Evolutionary conservation across 1,140 invertebrate species (phyloP), one percentile per base, ranked within the genome.

Genomic region (Drosophila pseudoananassae): DNA sequence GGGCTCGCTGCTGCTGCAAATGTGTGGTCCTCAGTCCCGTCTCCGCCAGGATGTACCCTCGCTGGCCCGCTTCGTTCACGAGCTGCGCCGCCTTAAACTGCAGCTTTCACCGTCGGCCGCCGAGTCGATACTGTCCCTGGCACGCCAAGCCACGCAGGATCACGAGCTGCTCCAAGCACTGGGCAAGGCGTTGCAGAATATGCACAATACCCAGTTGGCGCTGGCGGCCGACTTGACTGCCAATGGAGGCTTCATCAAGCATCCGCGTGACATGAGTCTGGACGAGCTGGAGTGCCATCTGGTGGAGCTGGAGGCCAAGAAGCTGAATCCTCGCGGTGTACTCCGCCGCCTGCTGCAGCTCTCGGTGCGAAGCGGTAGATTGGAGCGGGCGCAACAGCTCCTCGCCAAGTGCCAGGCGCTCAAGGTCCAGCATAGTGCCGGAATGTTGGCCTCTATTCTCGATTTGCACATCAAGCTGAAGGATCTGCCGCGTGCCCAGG

Each of bases 261-360:
- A 92, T 70, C 91, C 90, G 9, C 76, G 78, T 5, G 88, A 93
- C 47, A 94, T 94, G 93, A 89, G 70, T 20, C 10, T 91, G 0
- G 92, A 93, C 3, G 91, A 93, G 64, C 66, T 94, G 43, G 92
- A 93, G 68, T 91, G 85, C 53, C 93, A 93, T 80, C 71, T 94
- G 0, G 71, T 92, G 1, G 93, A 94, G 63, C 72, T 94, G 45
- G 90, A 92, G 70, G 58, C 74, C 10, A 93, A 94, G 70, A 71
- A 90, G 20, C 80, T 93, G 63, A 92, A 93, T 73, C 91, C 90
- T 0, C 89, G 93, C 36, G 91, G 93, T 3, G 84, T 93, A 0
- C 43, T 94, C 12, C 78, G 93, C 3, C 92, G 90, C 43, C 76
- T 94, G 14, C 78, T 94, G 9, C 91, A 93, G 20, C n/a, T 70